These are phyloP conservation scores for Sciurus carolinensis DNA, from an alignment of 2,797 vertebrate genomes.

Conservation along the genomic window DNA sequence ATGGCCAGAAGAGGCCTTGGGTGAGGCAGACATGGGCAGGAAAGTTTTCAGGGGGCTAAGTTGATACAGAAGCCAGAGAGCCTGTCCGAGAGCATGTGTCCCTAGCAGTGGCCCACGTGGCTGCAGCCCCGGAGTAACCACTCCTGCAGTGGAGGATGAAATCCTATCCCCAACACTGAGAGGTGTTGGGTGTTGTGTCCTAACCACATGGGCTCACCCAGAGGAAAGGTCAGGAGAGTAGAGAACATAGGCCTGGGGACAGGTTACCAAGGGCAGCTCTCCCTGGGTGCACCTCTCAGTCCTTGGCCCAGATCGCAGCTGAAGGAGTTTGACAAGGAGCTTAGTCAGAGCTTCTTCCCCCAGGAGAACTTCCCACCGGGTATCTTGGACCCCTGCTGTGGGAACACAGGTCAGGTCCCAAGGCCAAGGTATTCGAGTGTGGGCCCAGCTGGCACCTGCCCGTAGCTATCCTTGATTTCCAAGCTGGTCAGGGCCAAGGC, in stretches of 20 bases:
- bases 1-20: not conserved
- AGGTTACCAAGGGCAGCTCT: not conserved
- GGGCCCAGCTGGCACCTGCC: not conserved
- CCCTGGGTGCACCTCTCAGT: not conserved
- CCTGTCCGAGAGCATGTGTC: not conserved
- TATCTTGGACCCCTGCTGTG: not conserved
- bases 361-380: not conserved
- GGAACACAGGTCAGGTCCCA: constrained; percentile 20
- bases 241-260: not conserved
- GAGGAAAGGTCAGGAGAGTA: constrained; percentile 73
- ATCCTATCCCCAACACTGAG: constrained; percentile 61
- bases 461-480: not conserved
- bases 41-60: not conserved
- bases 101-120: not conserved
- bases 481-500: not conserved
- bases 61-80: not conserved
- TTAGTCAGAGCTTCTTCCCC: not conserved
- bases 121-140: constrained; percentile 38
- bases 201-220: constrained; percentile 66
- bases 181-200: constrained; percentile 72
- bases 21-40: not conserved
- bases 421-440: constrained; percentile 36
- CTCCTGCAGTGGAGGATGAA: constrained; percentile 65
- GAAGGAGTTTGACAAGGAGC: not conserved
- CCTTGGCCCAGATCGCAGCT: constrained; percentile 9